Evolutionary conservation across 2,797 vertebrate species (phyloP), one percentile per base, ranked within the genome.

Genomic region (Phataginus tetradactyla): DNA sequence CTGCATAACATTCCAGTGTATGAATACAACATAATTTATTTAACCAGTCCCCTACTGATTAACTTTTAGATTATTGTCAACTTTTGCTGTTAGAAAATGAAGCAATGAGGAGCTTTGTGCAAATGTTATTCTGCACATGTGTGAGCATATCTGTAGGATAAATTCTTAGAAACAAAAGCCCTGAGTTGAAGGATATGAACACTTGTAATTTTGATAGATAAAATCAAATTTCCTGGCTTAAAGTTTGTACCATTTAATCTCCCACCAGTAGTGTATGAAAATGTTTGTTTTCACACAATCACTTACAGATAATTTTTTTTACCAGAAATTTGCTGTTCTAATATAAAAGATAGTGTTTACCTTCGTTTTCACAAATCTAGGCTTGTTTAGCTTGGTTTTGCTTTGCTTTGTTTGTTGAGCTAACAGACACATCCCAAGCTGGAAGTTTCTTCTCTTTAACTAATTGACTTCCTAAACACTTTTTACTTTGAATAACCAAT

Each of bases 51-150:
- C 25, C 61, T 57, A 77, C 27, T 63, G 21, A 61, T 55, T 27
- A 23, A 34, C 74, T 55, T 29, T 78, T 78, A 72, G 18, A 83
- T 87, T 94, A 21, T 94, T 96, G 90, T 85, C 37, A 72, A 53
- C 42, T 59, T 86, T 72, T 78, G 34, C 37, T 64, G 20, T 57
- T 49, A 37, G 63, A 86, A 89, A 55, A 59, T 25, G 89, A 71
- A 69, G 17, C 68, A 83, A 72, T 8, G 23, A 91, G 57, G n/a
- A 72, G 10, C 3, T 59, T 75, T 39, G 37, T 45, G 21, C 23
- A 15, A 32, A 63, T 9, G 0, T 32, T 25, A 66, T 83, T 90
- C 42, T 74, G 49, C 25, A 71, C 5, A 3, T 3, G 3, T 25
- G 42, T 90, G 42, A 78, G 10, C 34, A 8, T 11, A 29, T 25